Evolutionary conservation across 2,113 vertebrate species (phyloP).

Genomic region (Hypanus sabinus): DNA sequence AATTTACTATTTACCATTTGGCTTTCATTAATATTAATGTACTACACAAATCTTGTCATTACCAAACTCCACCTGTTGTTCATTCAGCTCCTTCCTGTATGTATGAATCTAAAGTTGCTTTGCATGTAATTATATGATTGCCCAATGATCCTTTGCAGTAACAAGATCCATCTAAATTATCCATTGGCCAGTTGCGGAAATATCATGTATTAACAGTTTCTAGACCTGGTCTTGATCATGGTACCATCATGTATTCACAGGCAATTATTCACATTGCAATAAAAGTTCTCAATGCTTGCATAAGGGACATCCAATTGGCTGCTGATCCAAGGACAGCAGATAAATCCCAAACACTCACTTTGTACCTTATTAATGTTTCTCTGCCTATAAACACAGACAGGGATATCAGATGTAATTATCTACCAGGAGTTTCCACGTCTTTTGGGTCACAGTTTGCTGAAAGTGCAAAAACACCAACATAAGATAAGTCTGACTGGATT

Average conservation of each 20-base stretch:
- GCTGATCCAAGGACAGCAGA: neutral
- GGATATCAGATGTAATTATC: neutral
- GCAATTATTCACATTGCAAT: neutral
- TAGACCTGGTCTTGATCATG: no score
- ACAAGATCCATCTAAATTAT: no score
- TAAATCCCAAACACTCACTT: neutral
- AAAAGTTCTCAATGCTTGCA: neutral
- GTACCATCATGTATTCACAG: neutral
- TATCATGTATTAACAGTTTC: no score
- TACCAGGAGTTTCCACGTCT: neutral
- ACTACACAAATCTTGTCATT: no score
- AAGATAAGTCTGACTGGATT: neutral
- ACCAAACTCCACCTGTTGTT: no score
- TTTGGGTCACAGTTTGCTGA: neutral
- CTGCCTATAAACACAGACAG: neutral
- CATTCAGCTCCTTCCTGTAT: no score
- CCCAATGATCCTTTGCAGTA: no score
- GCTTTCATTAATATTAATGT: no score
- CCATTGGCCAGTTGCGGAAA: no score
- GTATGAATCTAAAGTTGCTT: no score
- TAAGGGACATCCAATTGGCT: neutral
- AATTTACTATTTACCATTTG: no score
- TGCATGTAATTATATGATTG: no score
- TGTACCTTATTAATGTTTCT: neutral
- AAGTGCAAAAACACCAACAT: neutral